Percentiles rank a stretch among this genome's conserved stretches.
These are phyloP conservation scores for Agrilus biguttatus DNA, from an alignment of 2,888 invertebrate species.

Conservation along the genomic window DNA sequence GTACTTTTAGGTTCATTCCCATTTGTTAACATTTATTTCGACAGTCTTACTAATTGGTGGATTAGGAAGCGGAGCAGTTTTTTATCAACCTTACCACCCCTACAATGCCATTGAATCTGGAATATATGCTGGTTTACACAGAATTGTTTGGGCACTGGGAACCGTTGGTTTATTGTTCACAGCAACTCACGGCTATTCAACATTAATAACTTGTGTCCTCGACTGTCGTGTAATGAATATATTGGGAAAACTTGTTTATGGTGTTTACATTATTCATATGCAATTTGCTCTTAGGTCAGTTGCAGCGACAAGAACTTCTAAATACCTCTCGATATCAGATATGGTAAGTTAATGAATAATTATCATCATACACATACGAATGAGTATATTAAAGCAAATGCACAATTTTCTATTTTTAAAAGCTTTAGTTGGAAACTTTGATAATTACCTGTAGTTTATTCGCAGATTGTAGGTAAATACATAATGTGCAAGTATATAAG, in stretches of 20 bases:
- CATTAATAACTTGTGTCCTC: slow-evolving; percentile 29
- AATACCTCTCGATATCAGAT: slow-evolving; percentile 24
- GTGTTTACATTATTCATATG: slow-evolving; percentile 42
- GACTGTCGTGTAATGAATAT: slow-evolving; percentile 44
- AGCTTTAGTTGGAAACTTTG: too few species aligned
- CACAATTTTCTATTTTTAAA: too few species aligned
- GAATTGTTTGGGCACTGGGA: slow-evolving; percentile 40
- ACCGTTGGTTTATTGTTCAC: slow-evolving; percentile 35
- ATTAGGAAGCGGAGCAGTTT: slow-evolving; percentile 35
- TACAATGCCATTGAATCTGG: slow-evolving; percentile 39
- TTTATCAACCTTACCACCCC: slow-evolving; percentile 33
- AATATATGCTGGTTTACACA: slow-evolving; percentile 40
- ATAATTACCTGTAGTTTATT: too few species aligned
- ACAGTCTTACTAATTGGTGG: slow-evolving; percentile 32
- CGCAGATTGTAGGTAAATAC: too few species aligned
- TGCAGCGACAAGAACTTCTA: slow-evolving; percentile 34
- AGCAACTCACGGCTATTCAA: slow-evolving; percentile 35
- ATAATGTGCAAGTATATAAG: too few species aligned
- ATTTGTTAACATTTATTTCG: slow-evolving; percentile 29
- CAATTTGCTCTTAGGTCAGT: slow-evolving; percentile 35
- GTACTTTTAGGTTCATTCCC: slow-evolving; percentile 35
- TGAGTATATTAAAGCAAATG: too few species aligned
- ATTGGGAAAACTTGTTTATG: slow-evolving; percentile 43
- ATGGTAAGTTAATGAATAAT: slow-evolving; percentile 21
- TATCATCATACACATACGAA: not conserved